phyloP scores from a whole-genome alignment of 2,888 invertebrate species.

The Oscheius myriophilus region DNA sequence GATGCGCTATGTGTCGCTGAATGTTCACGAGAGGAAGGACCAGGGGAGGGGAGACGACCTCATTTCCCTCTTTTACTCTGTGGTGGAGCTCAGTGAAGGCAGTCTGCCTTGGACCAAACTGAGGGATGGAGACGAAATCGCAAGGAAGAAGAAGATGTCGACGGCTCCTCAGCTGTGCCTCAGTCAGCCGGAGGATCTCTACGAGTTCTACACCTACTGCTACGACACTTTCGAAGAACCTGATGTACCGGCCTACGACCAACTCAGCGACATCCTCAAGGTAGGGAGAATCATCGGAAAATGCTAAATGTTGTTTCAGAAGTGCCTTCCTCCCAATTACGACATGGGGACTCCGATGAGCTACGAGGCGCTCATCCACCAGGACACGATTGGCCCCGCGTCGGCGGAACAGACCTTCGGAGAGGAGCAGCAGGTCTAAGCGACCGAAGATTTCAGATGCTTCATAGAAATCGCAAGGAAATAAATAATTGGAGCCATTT shows the following conservation, averaged over 20 bases:
- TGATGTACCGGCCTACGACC: neutral
- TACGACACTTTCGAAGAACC: slow-evolving; percentile 10
- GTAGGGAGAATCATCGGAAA: too few species aligned
- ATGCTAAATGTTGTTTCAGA: too few species aligned
- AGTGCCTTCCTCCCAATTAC: too few species aligned
- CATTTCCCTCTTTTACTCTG: slow-evolving; percentile 41
- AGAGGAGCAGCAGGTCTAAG: too few species aligned
- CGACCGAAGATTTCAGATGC: too few species aligned
- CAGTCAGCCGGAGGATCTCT: slow-evolving; percentile 11
- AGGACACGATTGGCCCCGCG: too few species aligned
- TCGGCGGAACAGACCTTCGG: too few species aligned
- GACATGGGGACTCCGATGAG: too few species aligned
- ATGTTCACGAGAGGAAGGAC: slow-evolving; percentile 38
- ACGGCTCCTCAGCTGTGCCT: neutral
- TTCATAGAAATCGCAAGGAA: too few species aligned
- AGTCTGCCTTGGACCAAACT: slow-evolving; percentile 39
- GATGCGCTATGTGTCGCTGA: slow-evolving; percentile 27
- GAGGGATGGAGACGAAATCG: slow-evolving; percentile 18
- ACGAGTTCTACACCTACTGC: slow-evolving; percentile 18
- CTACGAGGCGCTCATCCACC: too few species aligned
- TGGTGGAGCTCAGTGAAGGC: slow-evolving; percentile 46
- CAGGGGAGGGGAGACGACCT: slow-evolving; percentile 43
- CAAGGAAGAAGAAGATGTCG: slow-evolving; percentile 14
- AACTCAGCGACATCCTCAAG: slow-evolving; percentile 9
- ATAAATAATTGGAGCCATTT: too few species aligned